Evolutionary conservation across 2,113 vertebrate species (phyloP), one percentile per base, ranked within the genome.

Genomic region (Ictalurus punctatus): DNA sequence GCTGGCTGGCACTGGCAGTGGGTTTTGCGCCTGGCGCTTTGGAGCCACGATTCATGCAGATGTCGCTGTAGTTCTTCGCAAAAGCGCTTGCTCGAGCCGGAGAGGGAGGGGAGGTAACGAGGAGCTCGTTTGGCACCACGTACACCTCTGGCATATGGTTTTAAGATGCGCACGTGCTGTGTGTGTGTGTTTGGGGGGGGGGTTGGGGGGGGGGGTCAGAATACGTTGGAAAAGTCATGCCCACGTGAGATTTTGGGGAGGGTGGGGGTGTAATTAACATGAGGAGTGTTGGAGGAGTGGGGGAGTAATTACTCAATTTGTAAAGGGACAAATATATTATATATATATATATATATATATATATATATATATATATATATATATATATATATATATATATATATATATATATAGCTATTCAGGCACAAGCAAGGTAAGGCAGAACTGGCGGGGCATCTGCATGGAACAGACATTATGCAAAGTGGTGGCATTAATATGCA

Each of bases 61-160:
- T 99, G 98, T 99, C 98, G 98, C 98, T 99, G 97, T 98, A 98
- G 98, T 98, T 97, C 98, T 99, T 98, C 96, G 96, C 95, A 48
- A 98, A 98, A 96, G 79, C 74, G 95, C 95, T 92, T 90, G 95
- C 95, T 96, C 95, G 94, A 97, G 95, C 90, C 7, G 79, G 74
- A 94, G 96, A 95, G 96, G 91, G 96, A 92, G 93, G 89, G 94
- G 94, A 91, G 93, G 96, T 97, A 97, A 98, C 84, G 94, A 98
- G 94, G 83, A 94, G 92, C 93, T 96, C 93, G 92, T 96, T 96
- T 95, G 94, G 93, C 91, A 95, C 95, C 92, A 40, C 61, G 89
- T 93, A 93, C 94, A 95, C 93, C 92, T 95, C 91, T 89, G 90
- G 90, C 92, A 52, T 90, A 86, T 83, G 91, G 93, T 93, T 93